A percentile compares a stretch with the other conserved stretches of the same genome.
Evolutionary conservation across 1,140 invertebrate species (phyloP).

Genomic region (Halictus rubicundus): DNA sequence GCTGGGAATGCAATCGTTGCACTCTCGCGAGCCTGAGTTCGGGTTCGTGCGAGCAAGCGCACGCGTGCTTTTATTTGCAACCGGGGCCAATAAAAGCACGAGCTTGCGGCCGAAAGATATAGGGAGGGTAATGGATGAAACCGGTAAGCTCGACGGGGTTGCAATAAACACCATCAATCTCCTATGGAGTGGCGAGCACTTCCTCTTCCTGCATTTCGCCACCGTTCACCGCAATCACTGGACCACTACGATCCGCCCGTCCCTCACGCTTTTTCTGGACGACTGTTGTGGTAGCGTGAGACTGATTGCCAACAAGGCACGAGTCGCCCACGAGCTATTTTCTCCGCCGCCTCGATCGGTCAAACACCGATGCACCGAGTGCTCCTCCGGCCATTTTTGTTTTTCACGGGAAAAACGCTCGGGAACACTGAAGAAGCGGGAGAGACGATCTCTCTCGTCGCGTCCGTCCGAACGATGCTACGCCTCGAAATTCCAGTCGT

Average conservation of each 20-base stretch:
- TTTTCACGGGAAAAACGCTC: not conserved
- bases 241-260: not conserved
- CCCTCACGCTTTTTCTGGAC: not conserved
- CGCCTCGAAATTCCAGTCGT: too few relatives aligned
- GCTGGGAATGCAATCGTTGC: not conserved
- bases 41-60: not conserved
- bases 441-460: too few relatives aligned
- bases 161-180: constrained; percentile 67
- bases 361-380: too few relatives aligned
- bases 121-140: constrained; percentile 67
- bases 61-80: constrained; percentile 26
- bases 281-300: constrained; percentile 5
- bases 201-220: constrained; percentile 49
- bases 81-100: constrained; percentile 11
- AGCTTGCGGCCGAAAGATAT: constrained; percentile 29
- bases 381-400: not conserved
- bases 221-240: not conserved
- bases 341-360: not conserved
- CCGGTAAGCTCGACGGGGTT: constrained; percentile 62
- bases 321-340: constrained; percentile 3
- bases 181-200: constrained; percentile 51
- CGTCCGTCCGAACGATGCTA: too few relatives aligned
- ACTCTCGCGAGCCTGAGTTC: too few relatives aligned
- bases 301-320: not conserved
- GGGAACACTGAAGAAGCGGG: not conserved